phyloP scores from a whole-genome alignment of 2,888 invertebrate species.

The Drosophila flavopinicola region DNA sequence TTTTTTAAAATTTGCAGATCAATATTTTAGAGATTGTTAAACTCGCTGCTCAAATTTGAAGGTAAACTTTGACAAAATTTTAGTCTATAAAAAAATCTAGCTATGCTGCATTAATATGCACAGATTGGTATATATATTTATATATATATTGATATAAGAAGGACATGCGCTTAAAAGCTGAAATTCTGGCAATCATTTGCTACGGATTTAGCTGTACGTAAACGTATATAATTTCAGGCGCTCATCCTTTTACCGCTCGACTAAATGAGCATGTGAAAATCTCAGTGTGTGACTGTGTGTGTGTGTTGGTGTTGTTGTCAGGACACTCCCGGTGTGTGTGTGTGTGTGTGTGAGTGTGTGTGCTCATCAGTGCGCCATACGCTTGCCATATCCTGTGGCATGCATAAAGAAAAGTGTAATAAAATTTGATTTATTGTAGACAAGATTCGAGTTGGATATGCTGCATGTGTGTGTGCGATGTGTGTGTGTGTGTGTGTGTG shows the following conservation, averaged over 20 bases:
- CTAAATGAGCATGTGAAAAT: conserved; percentile 73
- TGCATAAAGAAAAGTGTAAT: conserved; percentile 85
- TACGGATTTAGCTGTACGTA: conserved; percentile 10
- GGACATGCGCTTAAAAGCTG: no score
- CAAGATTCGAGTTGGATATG: conserved; percentile 84
- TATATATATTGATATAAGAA: no score
- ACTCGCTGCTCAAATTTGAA: no score
- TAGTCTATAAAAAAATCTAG: no score
- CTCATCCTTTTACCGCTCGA: conserved; percentile 22
- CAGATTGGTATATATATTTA: no score
- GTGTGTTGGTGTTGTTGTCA: conserved; percentile 22
- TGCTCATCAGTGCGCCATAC: conserved; percentile 79
- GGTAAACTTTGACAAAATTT: no score
- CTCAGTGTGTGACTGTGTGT: conserved; percentile 48
- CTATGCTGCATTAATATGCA: neutral
- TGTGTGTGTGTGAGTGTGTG: conserved; percentile 38
- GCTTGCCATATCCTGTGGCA: conserved; percentile 81
- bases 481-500: conserved; percentile 27
- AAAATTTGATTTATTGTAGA: conserved; percentile 85
- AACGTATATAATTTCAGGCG: conserved; percentile 24
- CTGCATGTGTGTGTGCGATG: conserved; percentile 45
- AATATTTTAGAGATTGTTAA: no score
- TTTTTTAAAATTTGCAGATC: no score
- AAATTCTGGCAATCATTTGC: conserved; percentile 1
- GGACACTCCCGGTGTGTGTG: conserved; percentile 20